Evolutionary conservation across 2,797 vertebrate genomes (phyloP), one percentile per base, ranked within the genome.

Genomic region (Lagorchestes hirsutus): DNA sequence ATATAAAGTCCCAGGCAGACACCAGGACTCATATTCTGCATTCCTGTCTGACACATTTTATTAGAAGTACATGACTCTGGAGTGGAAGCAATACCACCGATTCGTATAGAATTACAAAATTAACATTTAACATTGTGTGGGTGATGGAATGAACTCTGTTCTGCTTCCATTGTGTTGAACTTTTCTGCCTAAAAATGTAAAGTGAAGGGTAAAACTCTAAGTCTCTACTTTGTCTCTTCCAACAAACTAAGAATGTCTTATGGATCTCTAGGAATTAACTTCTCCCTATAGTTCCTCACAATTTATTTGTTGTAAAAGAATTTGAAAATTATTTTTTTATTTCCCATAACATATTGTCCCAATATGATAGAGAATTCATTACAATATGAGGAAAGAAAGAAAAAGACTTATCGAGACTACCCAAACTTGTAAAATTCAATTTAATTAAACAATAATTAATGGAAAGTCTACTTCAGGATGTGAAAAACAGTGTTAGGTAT

Each of bases 21-120:
- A 97, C 27, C 91, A 92, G 93, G 94, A 95, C 94, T 97, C 90
- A 93, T 96, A 96, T 54, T 91, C 87, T 95, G 92, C 96, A 93
- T 97, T 98, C 96, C 95, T 97, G 93, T 95, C 95, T 97, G 97
- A 97, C 97, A 97, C 59, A 93, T 97, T 98, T 97, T 98, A 98
- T 97, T 97, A 97, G 91, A 96, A 94, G 74, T 56, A 94, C 91
- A 50, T 54, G 94, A 93, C 90, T 97, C 94, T n/a, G n/a, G 92
- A 97, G 94, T 93, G 93, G 96, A 97, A 98, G 93, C 54, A 96
- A 97, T 96, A 96, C 92, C 94, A 90, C 87, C 50, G 90, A 74
- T 54, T 56, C 13, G 67, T 54, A 40, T 97, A 97, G 96, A 96
- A 67, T 98, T 98, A 97, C 98, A 93, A 31, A 57, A 62, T 91